Conservation (phyloP, 2,888 invertebrate genomes). For the Cryptops parisi region DNA sequence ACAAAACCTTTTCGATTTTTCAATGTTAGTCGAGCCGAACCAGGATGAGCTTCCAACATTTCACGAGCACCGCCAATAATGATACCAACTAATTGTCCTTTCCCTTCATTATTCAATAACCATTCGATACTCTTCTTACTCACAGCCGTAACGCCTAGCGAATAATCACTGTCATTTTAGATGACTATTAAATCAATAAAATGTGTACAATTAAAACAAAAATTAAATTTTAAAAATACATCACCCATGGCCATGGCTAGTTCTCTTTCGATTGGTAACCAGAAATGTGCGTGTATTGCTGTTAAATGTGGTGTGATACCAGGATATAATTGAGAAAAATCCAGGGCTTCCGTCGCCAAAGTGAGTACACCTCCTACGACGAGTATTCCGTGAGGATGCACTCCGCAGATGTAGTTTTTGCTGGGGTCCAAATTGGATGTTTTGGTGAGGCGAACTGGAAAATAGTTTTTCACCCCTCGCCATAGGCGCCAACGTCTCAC, state of each 20-base stretch:
- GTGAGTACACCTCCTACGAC: conserved; percentile 62
- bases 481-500: conserved; percentile 48
- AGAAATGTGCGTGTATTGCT: conserved; percentile 58
- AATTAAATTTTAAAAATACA: no score
- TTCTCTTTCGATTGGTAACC: conserved; percentile 55
- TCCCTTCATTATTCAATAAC: conserved; percentile 28
- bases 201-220: no score
- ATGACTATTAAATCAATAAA: no score
- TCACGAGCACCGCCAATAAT: conserved; percentile 83
- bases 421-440: conserved; percentile 63
- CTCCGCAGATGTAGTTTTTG: conserved; percentile 69
- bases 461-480: conserved; percentile 61
- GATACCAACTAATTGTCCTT: conserved; percentile 50
- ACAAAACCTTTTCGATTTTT: conserved; percentile 65
- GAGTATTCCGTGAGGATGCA: conserved; percentile 82
- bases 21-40: conserved; percentile 54
- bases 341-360: conserved; percentile 51
- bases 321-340: conserved; percentile 35
- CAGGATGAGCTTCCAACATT: conserved; percentile 64
- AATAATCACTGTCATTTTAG: no score
- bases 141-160: conserved; percentile 26
- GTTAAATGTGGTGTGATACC: conserved; percentile 36
- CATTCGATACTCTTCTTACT: conserved; percentile 47
- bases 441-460: conserved; percentile 68
- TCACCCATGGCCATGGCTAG: conserved; percentile 45